Percentiles rank a stretch among this genome's conserved stretches.
Evolutionary conservation across 2,113 vertebrate genomes (phyloP).

Genomic region (Peromyscus maniculatus): DNA sequence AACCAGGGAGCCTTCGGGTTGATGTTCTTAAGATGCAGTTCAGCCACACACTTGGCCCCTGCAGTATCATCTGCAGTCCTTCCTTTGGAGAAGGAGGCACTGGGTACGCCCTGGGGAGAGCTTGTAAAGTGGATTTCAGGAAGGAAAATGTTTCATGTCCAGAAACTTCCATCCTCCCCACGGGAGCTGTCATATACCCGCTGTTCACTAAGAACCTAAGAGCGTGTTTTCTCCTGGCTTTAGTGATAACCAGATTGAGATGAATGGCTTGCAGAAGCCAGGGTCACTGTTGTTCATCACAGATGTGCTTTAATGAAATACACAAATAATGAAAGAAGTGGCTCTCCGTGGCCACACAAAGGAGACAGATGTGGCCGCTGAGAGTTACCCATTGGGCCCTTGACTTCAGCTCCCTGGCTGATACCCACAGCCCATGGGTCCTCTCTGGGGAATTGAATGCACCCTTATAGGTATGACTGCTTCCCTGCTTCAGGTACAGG

Average conservation of each 20-base stretch:
- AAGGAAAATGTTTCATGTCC: neutral
- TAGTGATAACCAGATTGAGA: neutral
- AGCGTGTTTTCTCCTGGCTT: neutral
- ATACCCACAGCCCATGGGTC: fast-evolving
- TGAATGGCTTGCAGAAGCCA: neutral
- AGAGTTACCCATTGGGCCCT: neutral
- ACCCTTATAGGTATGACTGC: neutral
- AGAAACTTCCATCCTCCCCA: neutral
- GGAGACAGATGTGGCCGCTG: neutral
- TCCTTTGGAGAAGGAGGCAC: neutral
- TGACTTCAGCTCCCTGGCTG: neutral
- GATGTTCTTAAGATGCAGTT: fast-evolving
- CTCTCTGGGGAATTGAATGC: no score
- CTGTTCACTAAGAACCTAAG: neutral
- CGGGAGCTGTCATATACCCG: fast-evolving
- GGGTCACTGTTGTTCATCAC: neutral
- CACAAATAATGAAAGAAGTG: neutral
- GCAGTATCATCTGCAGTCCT: neutral
- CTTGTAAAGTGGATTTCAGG: neutral
- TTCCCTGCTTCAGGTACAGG: neutral
- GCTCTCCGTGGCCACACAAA: neutral
- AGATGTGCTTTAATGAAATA: neutral
- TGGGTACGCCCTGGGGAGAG: neutral
- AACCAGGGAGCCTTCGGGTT: neutral
- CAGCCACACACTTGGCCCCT: neutral